These are phyloP conservation scores for Morus bassanus DNA, from an alignment of 2,797 vertebrate genomes.

Conservation along the genomic window DNA sequence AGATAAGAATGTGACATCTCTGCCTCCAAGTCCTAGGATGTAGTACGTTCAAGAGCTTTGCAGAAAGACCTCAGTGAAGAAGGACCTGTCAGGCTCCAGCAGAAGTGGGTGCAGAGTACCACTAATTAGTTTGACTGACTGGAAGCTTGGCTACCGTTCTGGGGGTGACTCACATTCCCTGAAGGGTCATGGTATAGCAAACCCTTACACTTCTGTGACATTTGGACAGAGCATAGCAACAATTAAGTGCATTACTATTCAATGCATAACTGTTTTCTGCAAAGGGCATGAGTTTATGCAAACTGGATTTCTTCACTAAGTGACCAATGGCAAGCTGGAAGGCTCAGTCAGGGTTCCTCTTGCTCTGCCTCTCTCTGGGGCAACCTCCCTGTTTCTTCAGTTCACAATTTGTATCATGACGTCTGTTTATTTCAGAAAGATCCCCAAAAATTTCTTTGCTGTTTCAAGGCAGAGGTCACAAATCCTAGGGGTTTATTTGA, in stretches of 20 bases:
- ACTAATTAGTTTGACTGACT: conserved; percentile 15
- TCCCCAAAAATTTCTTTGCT: not conserved
- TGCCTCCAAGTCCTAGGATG: not conserved
- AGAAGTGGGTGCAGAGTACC: not conserved
- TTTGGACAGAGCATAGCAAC: not conserved
- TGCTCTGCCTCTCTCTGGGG: not conserved
- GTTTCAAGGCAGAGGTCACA: not conserved
- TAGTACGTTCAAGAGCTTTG: not conserved
- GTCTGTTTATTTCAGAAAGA: not conserved
- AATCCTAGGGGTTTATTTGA: not conserved
- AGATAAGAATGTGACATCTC: not conserved
- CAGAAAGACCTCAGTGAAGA: not conserved
- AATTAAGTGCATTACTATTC: not conserved
- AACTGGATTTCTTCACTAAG: not conserved
- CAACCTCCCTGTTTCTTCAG: not conserved
- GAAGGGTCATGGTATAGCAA: not conserved
- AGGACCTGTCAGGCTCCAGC: conserved; percentile 37
- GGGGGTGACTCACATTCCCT: not conserved
- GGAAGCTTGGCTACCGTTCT: not conserved
- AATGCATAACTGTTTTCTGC: not conserved
- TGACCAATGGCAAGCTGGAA: not conserved
- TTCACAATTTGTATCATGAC: not conserved
- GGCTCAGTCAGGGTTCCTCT: not conserved
- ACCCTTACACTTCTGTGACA: not conserved
- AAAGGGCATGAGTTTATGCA: not conserved